These are phyloP conservation scores for Lampris incognitus DNA, from an alignment of 2,113 vertebrate species.

Conservation along the genomic window DNA sequence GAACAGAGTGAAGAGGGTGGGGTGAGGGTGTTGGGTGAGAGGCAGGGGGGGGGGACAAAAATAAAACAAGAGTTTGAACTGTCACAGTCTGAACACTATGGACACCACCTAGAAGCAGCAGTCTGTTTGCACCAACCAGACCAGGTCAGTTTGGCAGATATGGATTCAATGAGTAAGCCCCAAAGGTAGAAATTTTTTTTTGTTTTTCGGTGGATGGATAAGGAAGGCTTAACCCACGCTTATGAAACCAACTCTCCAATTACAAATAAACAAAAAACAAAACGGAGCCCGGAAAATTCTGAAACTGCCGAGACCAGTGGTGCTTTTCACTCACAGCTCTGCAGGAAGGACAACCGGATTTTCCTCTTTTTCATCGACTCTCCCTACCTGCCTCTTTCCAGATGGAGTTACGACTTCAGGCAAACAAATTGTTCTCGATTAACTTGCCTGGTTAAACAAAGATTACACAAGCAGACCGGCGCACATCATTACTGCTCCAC, in stretches of 20 bases:
- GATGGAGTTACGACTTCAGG: too few relatives aligned
- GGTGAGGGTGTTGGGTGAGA: slow-evolving; percentile 1
- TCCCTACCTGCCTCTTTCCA: too few relatives aligned
- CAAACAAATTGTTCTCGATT: too few relatives aligned
- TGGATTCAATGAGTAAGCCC: not conserved
- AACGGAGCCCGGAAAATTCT: too few relatives aligned
- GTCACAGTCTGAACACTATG: not conserved
- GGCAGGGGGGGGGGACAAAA: slow-evolving; percentile 17
- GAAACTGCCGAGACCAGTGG: too few relatives aligned
- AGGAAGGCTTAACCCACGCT: not conserved
- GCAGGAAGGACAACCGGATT: too few relatives aligned
- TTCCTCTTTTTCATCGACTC: too few relatives aligned
- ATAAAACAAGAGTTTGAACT: slow-evolving; percentile 6
- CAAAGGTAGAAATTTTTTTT: not conserved
- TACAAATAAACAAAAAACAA: not conserved
- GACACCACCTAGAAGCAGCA: not conserved
- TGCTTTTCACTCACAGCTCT: too few relatives aligned
- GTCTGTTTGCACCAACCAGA: not conserved
- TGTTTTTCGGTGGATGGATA: not conserved
- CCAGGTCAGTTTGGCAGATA: not conserved
- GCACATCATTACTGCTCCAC: not conserved
- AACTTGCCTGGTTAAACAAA: too few relatives aligned
- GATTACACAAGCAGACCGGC: too few relatives aligned
- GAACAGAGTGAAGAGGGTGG: not conserved
- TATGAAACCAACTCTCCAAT: not conserved